Conservation (phyloP, 2,113 vertebrate species). For the Elachura formosa region DNA sequence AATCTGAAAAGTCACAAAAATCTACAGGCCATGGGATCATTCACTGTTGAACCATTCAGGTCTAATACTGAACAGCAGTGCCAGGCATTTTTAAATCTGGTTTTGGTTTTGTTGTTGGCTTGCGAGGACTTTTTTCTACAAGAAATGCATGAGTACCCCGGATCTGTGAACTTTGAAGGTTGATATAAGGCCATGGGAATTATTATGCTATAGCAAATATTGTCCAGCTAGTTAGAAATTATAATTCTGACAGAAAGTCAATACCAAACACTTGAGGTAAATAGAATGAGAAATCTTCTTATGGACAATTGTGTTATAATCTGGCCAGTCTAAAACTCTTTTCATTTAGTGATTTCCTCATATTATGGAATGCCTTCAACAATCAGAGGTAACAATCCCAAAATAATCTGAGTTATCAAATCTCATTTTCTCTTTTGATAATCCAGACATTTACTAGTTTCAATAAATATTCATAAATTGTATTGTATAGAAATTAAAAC, state of each 20-base stretch:
- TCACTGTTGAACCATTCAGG: accelerated
- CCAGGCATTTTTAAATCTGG: neutral
- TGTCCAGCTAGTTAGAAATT: neutral
- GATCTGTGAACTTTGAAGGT: neutral
- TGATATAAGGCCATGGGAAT: neutral
- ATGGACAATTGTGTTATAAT: neutral
- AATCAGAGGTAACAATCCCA: neutral
- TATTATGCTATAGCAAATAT: neutral
- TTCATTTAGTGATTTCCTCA: neutral
- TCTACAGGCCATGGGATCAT: neutral
- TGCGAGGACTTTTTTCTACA: neutral
- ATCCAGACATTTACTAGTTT: neutral
- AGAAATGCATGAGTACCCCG: neutral
- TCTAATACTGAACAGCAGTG: neutral
- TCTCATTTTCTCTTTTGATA: neutral
- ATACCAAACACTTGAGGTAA: neutral
- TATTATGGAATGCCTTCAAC: neutral
- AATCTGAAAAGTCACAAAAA: neutral
- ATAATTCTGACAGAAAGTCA: conserved; percentile 31
- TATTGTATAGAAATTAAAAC: neutral
- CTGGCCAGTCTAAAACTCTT: neutral
- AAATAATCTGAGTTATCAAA: neutral
- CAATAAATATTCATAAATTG: neutral
- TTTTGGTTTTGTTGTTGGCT: neutral
- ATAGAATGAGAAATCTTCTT: neutral